Evolutionary conservation across 2,888 invertebrate species (phyloP), one percentile per base, ranked within the genome.

Genomic region (Hololepta plana): DNA sequence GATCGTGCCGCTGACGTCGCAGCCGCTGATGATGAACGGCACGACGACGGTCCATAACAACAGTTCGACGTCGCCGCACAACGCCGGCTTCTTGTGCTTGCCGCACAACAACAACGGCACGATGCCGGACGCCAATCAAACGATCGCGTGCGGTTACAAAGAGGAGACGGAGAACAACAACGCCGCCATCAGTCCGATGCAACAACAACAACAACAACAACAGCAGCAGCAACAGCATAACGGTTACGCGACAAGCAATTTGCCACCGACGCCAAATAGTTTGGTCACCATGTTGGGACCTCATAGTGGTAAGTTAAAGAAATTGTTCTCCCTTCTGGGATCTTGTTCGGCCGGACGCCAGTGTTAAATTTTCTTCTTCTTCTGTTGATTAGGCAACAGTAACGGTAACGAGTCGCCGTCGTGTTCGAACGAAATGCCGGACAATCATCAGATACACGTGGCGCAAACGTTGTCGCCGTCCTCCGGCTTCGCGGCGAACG

Each of bases 241-340:
- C 10, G 26, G 26, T 4, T 32, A 31, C 9, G n/a, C n/a, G n/a
- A 26, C 30, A 1, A 38, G 39, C 12, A 57, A 57, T 29, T 41
- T 60, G 33, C 53, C 59, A 4, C 51, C 58, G 2, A 54, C 57
- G 1, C 51, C 57, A 0, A 57, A 53, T 28, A 55, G 59, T 5
- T 40, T 59, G 31, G 52, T 58, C 5, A 57, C 59, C 3, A 57
- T 62, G 46, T 46, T 62, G 40, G 59, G 59, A 4, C 51, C 60
- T 0, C 59, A 56, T 35, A 59, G 56, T 3, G 53, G 54, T 37
- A 53, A 53, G 43, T 39, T 28, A 14, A 10, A n/a, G n/a, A n/a
- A n/a, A n/a, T n/a, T n/a, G n/a, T n/a, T n/a, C n/a, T n/a, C n/a
- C n/a, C n/a, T n/a, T n/a, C n/a, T n/a, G n/a, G n/a, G n/a, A n/a